Percentiles rank a stretch among this genome's conserved stretches.
These are phyloP conservation scores for Sclerurus mexicanus DNA, from an alignment of 2,113 vertebrate species.

Conservation along the genomic window DNA sequence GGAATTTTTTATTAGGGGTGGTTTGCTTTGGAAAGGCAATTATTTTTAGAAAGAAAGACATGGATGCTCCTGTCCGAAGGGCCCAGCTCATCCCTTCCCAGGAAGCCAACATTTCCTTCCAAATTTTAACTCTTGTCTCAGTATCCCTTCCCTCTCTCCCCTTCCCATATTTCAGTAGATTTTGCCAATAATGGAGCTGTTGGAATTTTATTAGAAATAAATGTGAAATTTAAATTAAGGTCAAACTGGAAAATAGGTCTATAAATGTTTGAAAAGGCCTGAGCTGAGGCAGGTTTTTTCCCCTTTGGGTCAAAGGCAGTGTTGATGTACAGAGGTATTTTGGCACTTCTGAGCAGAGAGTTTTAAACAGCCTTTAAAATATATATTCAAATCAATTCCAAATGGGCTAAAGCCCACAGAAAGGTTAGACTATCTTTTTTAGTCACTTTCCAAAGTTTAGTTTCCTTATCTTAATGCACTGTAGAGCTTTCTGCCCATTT, in stretches of 20 bases:
- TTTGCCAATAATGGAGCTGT: slow-evolving; percentile 2
- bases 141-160: neutral
- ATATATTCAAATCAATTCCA: slow-evolving; percentile 52
- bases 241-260: slow-evolving; percentile 18
- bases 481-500: slow-evolving; percentile 24
- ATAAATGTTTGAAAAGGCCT: slow-evolving; percentile 57
- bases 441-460: neutral
- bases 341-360: slow-evolving; percentile 6
- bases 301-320: slow-evolving; percentile 30
- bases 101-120: neutral
- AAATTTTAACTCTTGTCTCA: neutral
- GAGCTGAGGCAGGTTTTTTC: neutral
- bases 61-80: neutral
- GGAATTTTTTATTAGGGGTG: neutral
- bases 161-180: neutral
- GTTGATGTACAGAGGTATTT: slow-evolving; percentile 37
- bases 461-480: slow-evolving; percentile 59
- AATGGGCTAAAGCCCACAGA: slow-evolving; percentile 24
- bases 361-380: slow-evolving; percentile 33
- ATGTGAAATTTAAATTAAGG: slow-evolving; percentile 62
- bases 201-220: slow-evolving; percentile 53
- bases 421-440: slow-evolving; percentile 18
- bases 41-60: slow-evolving; percentile 52
- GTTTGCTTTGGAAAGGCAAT: neutral
- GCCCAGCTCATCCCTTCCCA: neutral